phyloP scores from a whole-genome alignment of 1,140 invertebrate genomes.

The Papilio machaon region DNA sequence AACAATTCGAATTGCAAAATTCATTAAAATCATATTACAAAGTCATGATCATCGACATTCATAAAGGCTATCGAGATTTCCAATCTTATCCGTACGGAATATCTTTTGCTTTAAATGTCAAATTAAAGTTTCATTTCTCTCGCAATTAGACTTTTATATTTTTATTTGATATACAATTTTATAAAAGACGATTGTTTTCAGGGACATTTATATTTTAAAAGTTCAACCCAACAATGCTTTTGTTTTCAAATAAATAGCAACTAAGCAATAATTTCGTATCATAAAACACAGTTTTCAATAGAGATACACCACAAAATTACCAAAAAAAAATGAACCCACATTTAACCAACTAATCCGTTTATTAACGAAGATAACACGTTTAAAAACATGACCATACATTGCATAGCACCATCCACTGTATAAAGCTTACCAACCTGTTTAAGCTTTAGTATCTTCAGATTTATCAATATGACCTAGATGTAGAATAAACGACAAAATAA shows the following conservation, averaged over 20 bases:
- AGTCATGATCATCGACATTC: constrained; percentile 24
- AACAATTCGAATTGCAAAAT: constrained; percentile 1
- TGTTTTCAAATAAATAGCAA: not conserved
- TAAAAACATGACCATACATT: not conserved
- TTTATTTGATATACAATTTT: constrained; percentile 2
- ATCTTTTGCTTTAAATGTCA: constrained; percentile 22
- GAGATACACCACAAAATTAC: not conserved
- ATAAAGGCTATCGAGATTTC: constrained; percentile 16
- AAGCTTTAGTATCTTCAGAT: not conserved
- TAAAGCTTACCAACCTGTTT: not conserved
- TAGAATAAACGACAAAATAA: not conserved
- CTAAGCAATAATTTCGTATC: not conserved
- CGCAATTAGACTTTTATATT: constrained; percentile 26
- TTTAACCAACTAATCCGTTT: not conserved
- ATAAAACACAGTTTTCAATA: not conserved
- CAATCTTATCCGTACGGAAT: constrained; percentile 24
- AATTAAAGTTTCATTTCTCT: constrained; percentile 29
- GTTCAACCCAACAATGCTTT: not conserved
- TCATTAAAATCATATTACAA: constrained; percentile 23
- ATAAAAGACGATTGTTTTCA: not conserved
- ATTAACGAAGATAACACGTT: not conserved
- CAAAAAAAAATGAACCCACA: not conserved
- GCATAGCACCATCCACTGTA: not conserved
- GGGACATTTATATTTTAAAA: not conserved
- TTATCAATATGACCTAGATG: not conserved